These are phyloP conservation scores for Ctena decussata DNA, from an alignment of 2,888 invertebrate genomes.

Conservation along the genomic window DNA sequence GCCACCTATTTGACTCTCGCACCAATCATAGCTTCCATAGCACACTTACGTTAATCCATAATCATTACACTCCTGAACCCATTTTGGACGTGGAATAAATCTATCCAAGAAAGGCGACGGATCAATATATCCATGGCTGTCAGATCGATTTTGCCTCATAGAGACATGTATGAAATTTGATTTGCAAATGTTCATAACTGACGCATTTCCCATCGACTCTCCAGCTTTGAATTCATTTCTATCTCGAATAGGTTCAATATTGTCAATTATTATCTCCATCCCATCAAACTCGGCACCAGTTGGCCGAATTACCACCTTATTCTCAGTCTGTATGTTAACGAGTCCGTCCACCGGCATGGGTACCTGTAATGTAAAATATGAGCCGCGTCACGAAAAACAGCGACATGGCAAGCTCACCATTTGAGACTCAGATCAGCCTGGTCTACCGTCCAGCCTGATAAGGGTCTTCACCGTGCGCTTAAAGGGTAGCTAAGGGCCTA, in stretches of 20 bases:
- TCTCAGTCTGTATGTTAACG: conserved; percentile 18
- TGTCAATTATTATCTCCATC: conserved; percentile 71
- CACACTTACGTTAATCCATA: conserved; percentile 49
- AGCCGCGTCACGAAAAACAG: too few species aligned
- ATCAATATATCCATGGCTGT: conserved; percentile 68
- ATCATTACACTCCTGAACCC: conserved; percentile 74
- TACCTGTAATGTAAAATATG: too few species aligned
- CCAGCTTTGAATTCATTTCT: conserved; percentile 34
- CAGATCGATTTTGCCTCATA: conserved; percentile 53
- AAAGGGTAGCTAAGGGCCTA: too few species aligned
- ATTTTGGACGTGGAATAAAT: conserved; percentile 65
- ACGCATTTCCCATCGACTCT: conserved; percentile 39
- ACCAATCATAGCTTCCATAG: too few species aligned
- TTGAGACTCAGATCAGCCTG: too few species aligned
- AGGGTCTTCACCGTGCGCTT: too few species aligned
- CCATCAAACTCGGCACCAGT: conserved; percentile 51
- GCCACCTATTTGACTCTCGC: too few species aligned
- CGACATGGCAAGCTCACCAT: too few species aligned
- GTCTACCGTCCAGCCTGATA: too few species aligned
- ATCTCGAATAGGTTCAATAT: conserved; percentile 46
- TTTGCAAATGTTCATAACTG: conserved; percentile 23
- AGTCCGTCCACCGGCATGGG: conserved; percentile 50
- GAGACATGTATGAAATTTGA: conserved; percentile 67
- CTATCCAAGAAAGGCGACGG: conserved; percentile 69
- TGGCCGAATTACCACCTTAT: conserved; percentile 62